phyloP scores from a whole-genome alignment of 2,113 vertebrate species.

The Phylloscopus trochiloides region DNA sequence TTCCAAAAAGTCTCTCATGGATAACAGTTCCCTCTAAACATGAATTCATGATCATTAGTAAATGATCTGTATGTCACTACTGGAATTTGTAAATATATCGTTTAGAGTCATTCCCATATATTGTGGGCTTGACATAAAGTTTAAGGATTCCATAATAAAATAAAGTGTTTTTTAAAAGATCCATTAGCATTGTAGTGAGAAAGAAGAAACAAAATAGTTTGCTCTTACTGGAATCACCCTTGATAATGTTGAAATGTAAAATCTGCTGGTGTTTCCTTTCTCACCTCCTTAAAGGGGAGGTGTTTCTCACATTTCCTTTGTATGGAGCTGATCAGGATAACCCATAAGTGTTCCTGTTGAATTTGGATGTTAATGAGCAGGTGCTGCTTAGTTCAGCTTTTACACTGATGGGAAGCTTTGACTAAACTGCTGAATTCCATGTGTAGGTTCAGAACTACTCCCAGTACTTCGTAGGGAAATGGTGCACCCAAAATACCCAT shows the following conservation, averaged over 20 bases:
- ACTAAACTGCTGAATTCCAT: not conserved
- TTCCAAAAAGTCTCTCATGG: not conserved
- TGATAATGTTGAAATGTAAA: not conserved
- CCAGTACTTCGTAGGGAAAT: not conserved
- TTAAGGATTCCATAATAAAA: not conserved
- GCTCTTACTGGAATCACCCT: not conserved
- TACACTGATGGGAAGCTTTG: not conserved
- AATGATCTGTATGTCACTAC: accelerated
- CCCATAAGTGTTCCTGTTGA: accelerated
- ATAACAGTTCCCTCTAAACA: not conserved
- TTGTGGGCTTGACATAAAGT: not conserved
- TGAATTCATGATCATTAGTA: not conserved
- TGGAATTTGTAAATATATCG: not conserved
- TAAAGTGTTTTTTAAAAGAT: not conserved
- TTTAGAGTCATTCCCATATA: not conserved
- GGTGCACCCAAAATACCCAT: not conserved
- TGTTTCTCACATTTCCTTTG: not conserved
- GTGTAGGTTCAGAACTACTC: not conserved
- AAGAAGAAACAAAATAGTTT: not conserved
- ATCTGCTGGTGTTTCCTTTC: not conserved
- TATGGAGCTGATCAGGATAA: not conserved
- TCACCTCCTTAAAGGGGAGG: not conserved
- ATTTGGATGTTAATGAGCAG: not conserved
- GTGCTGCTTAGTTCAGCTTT: not conserved
- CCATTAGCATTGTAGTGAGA: not conserved